Conservation (phyloP, 2,113 vertebrate genomes). For the Thalassoma bifasciatum region DNA sequence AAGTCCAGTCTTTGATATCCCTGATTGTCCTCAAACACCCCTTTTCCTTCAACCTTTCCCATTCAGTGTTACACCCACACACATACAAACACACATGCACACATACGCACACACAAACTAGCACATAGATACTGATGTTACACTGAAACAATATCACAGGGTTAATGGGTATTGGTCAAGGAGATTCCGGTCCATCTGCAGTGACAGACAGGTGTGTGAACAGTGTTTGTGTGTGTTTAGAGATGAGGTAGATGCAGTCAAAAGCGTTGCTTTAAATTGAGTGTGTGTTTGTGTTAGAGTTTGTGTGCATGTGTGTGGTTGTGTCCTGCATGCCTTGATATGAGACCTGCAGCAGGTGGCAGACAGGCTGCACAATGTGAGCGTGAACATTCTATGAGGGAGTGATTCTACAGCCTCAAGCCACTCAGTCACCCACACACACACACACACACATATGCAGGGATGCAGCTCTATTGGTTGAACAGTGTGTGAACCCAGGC, state of each 20-base stretch:
- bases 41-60: neutral
- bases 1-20: too few species aligned
- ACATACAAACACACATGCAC: neutral
- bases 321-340: neutral
- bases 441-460: slow-evolving; percentile 13
- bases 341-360: slow-evolving; percentile 18
- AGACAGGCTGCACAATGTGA: slow-evolving; percentile 13
- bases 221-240: slow-evolving; percentile 1
- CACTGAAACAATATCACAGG: slow-evolving; percentile 4
- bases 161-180: slow-evolving; percentile 24
- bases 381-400: slow-evolving; percentile 2
- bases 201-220: neutral
- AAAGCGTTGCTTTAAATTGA: neutral
- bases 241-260: neutral
- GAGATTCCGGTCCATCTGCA: slow-evolving; percentile 9
- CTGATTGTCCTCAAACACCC: neutral
- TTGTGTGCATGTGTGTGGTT: neutral
- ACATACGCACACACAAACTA: too few species aligned
- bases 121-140: neutral
- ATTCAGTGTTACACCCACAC: neutral
- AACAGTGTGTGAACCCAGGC: slow-evolving; percentile 9
- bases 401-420: slow-evolving; percentile 23
- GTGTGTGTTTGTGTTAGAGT: neutral
- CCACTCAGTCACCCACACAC: slow-evolving; percentile 19
- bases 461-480: slow-evolving; percentile 8